Percentiles rank a stretch among this genome's conserved stretches.
Conservation (phyloP, 2,888 invertebrate species). For the Andrena minutula region DNA sequence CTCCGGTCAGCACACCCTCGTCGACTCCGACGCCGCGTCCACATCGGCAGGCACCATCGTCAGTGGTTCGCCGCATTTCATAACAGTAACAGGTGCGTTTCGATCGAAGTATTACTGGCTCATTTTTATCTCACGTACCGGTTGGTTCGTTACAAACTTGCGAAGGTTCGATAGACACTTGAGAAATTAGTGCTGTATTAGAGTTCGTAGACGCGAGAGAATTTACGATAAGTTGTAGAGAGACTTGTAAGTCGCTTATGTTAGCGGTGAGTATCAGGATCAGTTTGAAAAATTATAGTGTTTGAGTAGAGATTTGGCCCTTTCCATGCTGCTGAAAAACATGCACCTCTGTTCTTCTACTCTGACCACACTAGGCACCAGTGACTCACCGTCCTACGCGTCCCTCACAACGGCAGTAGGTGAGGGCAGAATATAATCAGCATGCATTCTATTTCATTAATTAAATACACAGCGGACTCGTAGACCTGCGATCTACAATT, state of each 20-base stretch:
- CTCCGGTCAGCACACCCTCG: constrained; percentile 85
- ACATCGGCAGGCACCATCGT: constrained; percentile 85
- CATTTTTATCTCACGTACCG: constrained; percentile 10
- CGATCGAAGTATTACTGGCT: neutral
- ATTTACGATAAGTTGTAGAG: constrained; percentile 52
- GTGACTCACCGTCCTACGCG: constrained; percentile 86
- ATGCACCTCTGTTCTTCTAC: constrained; percentile 78
- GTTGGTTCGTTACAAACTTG: neutral
- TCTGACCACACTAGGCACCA: constrained; percentile 82
- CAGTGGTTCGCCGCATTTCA: constrained; percentile 87
- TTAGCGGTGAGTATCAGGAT: constrained; percentile 66
- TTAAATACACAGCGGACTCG: constrained; percentile 39
- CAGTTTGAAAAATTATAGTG: constrained; percentile 72
- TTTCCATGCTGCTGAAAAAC: constrained; percentile 79
- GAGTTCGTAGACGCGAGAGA: neutral
- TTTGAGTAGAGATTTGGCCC: constrained; percentile 78
- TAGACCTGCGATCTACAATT: constrained; percentile 25
- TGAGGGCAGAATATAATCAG: constrained; percentile 81
- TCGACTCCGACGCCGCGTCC: constrained; percentile 86
- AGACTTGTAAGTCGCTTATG: constrained; percentile 43
- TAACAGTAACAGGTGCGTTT: constrained; percentile 89
- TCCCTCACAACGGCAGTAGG: constrained; percentile 86
- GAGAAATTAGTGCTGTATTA: constrained; percentile 7
- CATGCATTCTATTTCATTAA: constrained; percentile 67
- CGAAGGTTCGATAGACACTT: neutral